Conservation (phyloP, 2,888 invertebrate species). For the Rhimphoctona megacephalus region DNA sequence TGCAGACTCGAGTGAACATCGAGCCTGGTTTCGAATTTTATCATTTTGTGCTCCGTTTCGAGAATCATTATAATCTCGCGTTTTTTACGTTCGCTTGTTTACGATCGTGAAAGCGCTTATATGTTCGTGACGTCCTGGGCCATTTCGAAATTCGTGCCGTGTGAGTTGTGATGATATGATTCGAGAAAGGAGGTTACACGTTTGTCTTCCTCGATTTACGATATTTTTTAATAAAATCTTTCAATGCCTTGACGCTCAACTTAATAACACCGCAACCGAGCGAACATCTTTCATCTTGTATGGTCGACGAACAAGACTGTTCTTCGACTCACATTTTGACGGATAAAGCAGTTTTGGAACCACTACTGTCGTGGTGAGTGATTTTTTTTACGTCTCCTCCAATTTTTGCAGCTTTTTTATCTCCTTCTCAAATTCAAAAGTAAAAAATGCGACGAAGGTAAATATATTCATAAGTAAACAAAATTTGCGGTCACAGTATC, state of each 20-base stretch:
- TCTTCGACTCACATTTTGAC: slow-evolving; percentile 73
- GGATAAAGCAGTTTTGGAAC: slow-evolving; percentile 76
- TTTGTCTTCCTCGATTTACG: slow-evolving; percentile 28
- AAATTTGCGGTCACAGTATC: background rate
- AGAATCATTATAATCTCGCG: background rate
- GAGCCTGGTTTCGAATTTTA: background rate
- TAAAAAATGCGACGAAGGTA: background rate
- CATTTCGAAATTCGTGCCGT: slow-evolving; percentile 1
- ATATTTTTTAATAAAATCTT: slow-evolving; percentile 23
- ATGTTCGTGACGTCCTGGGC: background rate
- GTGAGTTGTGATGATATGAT: slow-evolving; percentile 69
- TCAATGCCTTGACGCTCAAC: slow-evolving; percentile 10
- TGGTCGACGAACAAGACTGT: slow-evolving; percentile 36
- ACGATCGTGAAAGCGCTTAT: slow-evolving; percentile 11
- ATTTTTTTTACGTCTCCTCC: slow-evolving; percentile 64
- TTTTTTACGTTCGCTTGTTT: slow-evolving; percentile 13
- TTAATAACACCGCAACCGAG: slow-evolving; percentile 26
- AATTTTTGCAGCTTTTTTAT: background rate
- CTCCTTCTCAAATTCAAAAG: background rate
- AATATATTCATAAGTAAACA: background rate
- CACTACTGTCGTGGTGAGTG: slow-evolving; percentile 82
- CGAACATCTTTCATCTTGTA: slow-evolving; percentile 43
- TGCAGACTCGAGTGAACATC: slow-evolving; percentile 44
- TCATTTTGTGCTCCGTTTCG: slow-evolving; percentile 21
- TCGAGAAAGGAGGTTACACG: slow-evolving; percentile 42